Evolutionary conservation across 2,797 vertebrate species (phyloP).

Genomic region (Spinibarbus caldwelli): DNA sequence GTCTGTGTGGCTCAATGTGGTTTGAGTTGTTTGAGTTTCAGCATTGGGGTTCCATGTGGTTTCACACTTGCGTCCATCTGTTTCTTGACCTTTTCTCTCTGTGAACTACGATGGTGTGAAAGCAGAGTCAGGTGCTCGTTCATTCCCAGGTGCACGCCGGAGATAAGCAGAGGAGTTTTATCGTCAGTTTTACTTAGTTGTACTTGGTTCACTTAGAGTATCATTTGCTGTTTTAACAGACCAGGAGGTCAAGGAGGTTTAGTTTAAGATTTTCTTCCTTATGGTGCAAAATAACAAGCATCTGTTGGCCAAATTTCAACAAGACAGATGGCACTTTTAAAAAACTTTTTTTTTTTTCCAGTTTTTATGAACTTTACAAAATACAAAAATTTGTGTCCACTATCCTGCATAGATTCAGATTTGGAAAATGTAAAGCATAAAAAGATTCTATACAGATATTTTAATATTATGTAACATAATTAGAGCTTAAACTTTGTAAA

Average conservation of each 20-base stretch:
- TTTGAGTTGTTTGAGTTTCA: conserved; percentile 38
- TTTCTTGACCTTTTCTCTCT: conserved; percentile 47
- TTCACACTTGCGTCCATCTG: conserved; percentile 51
- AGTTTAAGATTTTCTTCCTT: not conserved
- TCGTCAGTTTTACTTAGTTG: not conserved
- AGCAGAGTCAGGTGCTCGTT: conserved; percentile 30
- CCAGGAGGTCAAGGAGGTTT: not conserved
- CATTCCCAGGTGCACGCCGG: conserved; percentile 32
- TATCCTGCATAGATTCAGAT: not conserved
- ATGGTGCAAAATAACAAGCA: not conserved
- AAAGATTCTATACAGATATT: not conserved
- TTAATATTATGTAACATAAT: not conserved
- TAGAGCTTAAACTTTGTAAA: not conserved
- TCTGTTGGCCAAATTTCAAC: not conserved
- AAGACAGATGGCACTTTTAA: not conserved
- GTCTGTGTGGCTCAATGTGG: conserved; percentile 27
- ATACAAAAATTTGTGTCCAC: not conserved
- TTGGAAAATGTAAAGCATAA: not conserved
- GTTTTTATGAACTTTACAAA: not conserved
- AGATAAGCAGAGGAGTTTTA: conserved; percentile 24
- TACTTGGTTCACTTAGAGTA: not conserved
- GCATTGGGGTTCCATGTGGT: conserved; percentile 33
- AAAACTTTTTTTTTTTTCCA: not conserved
- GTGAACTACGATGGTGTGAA: conserved; percentile 41
- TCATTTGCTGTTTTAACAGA: not conserved